These are phyloP conservation scores for Callitettix versicolor DNA, from an alignment of 1,140 invertebrate species.

Conservation along the genomic window DNA sequence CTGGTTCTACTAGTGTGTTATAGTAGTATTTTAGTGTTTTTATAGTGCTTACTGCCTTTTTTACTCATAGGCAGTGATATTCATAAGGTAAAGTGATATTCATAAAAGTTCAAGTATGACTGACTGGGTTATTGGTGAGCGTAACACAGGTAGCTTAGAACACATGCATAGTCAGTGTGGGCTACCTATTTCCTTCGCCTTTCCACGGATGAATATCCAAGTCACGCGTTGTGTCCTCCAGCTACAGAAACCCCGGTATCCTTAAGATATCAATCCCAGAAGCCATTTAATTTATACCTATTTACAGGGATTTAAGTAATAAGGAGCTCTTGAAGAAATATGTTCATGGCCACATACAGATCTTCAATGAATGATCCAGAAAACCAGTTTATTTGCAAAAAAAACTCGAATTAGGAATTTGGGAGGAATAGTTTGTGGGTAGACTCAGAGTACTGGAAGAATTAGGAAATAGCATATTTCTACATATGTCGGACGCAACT, in stretches of 20 bases:
- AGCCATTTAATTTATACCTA: conserved; percentile 7
- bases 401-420: conserved; percentile 20
- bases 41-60: no score
- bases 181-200: conserved; percentile 28
- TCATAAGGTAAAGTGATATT: conserved; percentile 1
- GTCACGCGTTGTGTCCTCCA: neutral
- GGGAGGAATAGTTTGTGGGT: neutral
- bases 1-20: no score
- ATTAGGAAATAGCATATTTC: neutral
- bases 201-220: conserved; percentile 25
- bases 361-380: neutral
- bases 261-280: neutral
- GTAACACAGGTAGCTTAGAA: conserved; percentile 25
- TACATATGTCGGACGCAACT: no score
- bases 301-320: conserved; percentile 16
- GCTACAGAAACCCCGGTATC: conserved; percentile 14
- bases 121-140: conserved; percentile 26
- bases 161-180: conserved; percentile 29
- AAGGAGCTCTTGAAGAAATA: conserved; percentile 5
- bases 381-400: conserved; percentile 16
- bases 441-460: neutral
- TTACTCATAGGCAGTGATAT: no score
- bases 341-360: neutral
- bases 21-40: no score
- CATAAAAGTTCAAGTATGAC: conserved; percentile 17